Base-by-base conservation (phyloP, 2,797 vertebrate species). In the Fringilla coelebs region DNA sequence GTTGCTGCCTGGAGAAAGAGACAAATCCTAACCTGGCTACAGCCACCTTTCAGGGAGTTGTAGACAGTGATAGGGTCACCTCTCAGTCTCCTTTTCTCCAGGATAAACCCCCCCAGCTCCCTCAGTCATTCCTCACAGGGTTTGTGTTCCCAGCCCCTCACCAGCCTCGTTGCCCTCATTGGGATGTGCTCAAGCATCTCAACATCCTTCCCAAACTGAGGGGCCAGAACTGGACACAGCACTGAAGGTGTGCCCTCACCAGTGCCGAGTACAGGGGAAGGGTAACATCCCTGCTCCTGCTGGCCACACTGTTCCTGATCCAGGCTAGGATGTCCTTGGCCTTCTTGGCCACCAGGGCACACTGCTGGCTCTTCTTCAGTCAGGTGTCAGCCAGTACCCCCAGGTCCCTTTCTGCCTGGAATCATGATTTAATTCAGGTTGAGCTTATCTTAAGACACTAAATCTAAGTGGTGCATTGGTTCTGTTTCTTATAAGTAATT, bases 181-280 rank as follows among this genome's bases (percentile, higher is more conserved):
- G 41, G 54, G 54, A 80, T 0, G 0, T 0, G 0, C 1, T 60
- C 25, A 6, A 34, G 36, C 0, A 0, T 51, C 54, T 34, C 45
- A 16, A 20, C 0, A 0, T 34, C 54, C 36, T 70, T 24, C 25
- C 36, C 4, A 7, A 60, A 13, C 12, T 34, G 65, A 60, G 54
- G 28, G 31, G 0, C 16, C 65, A 80, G 65, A 49, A 8, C 17
- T 34, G 45, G 36, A 3, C 65, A 60, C 45, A 34, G 45, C 36
- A 34, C 25, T 70, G 16, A 0, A 34, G 45, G 17, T 70, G 31
- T 2, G 8, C 4, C 54, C 13, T 70, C 78, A 41, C 8, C 65
- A 68, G 45, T 80, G 77, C 31, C 0, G 0, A 7, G 52, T 5
- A 19, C 12, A 58, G 8, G 31, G 43, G 25, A 4, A 18, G 20